These are phyloP conservation scores for Zaprionus lachaisei DNA, from an alignment of 1,140 invertebrate genomes.

Conservation along the genomic window DNA sequence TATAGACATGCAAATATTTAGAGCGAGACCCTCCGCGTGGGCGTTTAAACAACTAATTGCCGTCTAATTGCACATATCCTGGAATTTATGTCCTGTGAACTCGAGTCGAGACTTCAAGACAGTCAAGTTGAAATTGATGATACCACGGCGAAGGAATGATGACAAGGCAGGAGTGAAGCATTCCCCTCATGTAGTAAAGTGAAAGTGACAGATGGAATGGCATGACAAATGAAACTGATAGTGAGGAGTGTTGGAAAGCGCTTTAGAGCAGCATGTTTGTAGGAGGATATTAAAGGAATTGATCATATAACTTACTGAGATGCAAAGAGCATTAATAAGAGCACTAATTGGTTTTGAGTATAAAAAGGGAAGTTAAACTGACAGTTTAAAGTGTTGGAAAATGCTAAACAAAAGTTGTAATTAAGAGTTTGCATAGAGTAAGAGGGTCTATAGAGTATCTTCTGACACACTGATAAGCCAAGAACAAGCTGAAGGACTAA, in stretches of 20 bases:
- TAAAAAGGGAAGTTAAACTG: neutral
- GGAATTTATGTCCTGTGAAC: conserved; percentile 37
- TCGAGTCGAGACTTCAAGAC: conserved; percentile 8
- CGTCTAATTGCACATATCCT: conserved; percentile 50
- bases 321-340: too few relatives aligned
- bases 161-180: too few relatives aligned
- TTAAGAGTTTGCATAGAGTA: too few relatives aligned
- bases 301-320: too few relatives aligned
- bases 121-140: conserved; percentile 28
- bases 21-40: conserved; percentile 15
- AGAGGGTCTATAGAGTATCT: too few relatives aligned
- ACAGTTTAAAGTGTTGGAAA: neutral
- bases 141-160: neutral
- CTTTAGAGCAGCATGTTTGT: neutral
- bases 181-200: too few relatives aligned
- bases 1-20: conserved; percentile 31
- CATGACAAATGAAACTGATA: conserved; percentile 3
- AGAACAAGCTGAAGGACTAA: too few relatives aligned
- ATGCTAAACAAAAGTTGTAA: too few relatives aligned
- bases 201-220: neutral
- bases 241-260: neutral
- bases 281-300: too few relatives aligned
- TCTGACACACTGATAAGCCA: too few relatives aligned
- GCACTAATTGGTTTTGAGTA: too few relatives aligned
- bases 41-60: conserved; percentile 50